Conservation (phyloP, 1,140 invertebrate species). For the Ceratina australensis region DNA sequence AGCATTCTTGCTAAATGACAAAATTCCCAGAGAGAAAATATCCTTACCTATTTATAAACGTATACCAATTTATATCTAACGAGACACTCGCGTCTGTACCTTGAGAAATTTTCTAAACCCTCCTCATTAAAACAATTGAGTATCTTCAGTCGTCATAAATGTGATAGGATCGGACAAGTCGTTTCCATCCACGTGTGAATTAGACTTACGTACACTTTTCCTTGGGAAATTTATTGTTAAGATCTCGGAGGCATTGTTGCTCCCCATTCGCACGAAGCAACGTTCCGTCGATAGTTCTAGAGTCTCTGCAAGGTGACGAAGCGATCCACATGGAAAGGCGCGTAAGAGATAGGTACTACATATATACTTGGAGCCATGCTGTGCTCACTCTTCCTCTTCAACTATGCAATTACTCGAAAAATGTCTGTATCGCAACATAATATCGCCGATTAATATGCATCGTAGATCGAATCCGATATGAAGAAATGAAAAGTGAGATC, state of each 20-base stretch:
- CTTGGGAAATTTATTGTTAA: neutral
- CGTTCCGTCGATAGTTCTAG: slow-evolving; percentile 9
- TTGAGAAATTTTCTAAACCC: too few species aligned
- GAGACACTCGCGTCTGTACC: too few species aligned
- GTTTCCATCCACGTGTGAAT: neutral
- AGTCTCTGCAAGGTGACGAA: slow-evolving; percentile 1
- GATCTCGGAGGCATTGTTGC: neutral
- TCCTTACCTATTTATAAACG: too few species aligned
- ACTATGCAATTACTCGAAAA: slow-evolving; percentile 6
- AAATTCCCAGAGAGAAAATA: too few species aligned
- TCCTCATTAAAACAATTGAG: neutral
- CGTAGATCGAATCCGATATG: neutral
- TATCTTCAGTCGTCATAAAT: neutral
- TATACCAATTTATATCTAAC: too few species aligned
- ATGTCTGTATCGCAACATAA: neutral
- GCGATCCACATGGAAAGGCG: slow-evolving; percentile 19
- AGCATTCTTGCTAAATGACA: neutral
- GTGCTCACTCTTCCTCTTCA: slow-evolving; percentile 3
- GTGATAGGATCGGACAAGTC: neutral
- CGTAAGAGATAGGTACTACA: neutral
- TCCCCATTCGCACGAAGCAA: neutral
- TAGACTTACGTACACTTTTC: too few species aligned
- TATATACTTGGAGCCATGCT: neutral
- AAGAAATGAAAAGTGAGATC: neutral
- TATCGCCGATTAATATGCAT: neutral